Evolutionary conservation across 2,797 vertebrate species (phyloP).

Genomic region (Propithecus deckenii): DNA sequence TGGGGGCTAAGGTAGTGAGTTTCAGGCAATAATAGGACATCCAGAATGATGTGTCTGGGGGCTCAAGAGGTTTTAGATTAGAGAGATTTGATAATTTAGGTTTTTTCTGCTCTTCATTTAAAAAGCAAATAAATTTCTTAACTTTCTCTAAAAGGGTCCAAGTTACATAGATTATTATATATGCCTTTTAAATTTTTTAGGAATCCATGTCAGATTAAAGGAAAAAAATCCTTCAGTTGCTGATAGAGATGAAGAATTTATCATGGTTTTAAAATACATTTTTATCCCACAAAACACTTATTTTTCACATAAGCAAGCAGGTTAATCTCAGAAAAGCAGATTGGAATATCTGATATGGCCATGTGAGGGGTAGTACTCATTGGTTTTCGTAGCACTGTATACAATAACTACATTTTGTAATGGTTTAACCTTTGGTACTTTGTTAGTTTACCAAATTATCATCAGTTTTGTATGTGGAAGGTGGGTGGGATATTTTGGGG

Average conservation of each 20-base stretch:
- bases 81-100: not conserved
- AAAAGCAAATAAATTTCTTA: slow-evolving; percentile 25
- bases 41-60: not conserved
- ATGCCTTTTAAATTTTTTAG: not conserved
- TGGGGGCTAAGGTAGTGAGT: not conserved
- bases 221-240: not conserved
- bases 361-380: not conserved
- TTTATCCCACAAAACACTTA: not conserved
- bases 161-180: not conserved
- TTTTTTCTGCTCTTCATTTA: not conserved
- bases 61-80: slow-evolving; percentile 12
- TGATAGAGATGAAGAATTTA: not conserved
- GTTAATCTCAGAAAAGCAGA: not conserved
- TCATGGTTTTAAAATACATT: not conserved
- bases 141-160: not conserved
- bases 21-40: not conserved
- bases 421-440: slow-evolving; percentile 26
- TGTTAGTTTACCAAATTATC: not conserved
- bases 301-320: slow-evolving; percentile 4
- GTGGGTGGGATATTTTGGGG: not conserved
- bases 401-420: not conserved
- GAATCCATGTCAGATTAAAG: not conserved
- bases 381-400: not conserved
- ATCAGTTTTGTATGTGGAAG: not conserved
- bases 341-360: not conserved